A percentile compares a stretch with the other conserved stretches of the same genome.
Conservation (phyloP, 2,888 invertebrate species). For the Drosophila silvestris region DNA sequence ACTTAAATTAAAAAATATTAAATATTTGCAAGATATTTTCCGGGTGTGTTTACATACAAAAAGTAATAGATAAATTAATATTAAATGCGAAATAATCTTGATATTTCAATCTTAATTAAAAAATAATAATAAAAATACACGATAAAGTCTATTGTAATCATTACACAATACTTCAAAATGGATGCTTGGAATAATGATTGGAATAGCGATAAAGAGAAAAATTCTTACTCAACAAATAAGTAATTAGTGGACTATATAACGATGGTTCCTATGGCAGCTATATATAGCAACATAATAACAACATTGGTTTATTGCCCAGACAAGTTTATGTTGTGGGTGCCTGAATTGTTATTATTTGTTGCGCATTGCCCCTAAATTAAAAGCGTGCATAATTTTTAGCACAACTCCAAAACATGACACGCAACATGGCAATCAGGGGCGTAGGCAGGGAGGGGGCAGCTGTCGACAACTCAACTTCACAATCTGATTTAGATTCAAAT, state of each 20-base stretch:
- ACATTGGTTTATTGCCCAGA: not conserved
- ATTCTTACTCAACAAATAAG: not conserved
- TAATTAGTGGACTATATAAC: not conserved
- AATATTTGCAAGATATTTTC: not conserved
- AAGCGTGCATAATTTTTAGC: slow-evolving; percentile 39
- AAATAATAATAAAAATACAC: not conserved
- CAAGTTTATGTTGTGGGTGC: slow-evolving; percentile 18
- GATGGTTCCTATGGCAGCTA: not conserved
- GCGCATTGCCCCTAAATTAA: slow-evolving; percentile 54
- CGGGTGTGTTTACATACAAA: not conserved
- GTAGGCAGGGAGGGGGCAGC: not conserved
- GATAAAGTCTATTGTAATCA: not conserved
- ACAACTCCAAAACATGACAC: slow-evolving; percentile 58
- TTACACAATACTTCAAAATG: not conserved
- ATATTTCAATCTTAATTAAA: not conserved
- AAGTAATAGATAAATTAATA: not conserved
- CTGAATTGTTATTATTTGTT: slow-evolving; percentile 34
- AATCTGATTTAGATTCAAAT: not conserved
- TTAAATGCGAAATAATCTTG: not conserved
- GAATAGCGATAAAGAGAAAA: not conserved
- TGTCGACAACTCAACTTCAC: not conserved
- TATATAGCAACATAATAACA: not conserved
- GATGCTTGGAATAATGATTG: not conserved
- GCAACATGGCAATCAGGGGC: slow-evolving; percentile 59
- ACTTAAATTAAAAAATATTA: not conserved